Evolutionary conservation across 2,888 invertebrate species (phyloP), one percentile per base, ranked within the genome.

Genomic region (Chloroclystis v-ata): DNA sequence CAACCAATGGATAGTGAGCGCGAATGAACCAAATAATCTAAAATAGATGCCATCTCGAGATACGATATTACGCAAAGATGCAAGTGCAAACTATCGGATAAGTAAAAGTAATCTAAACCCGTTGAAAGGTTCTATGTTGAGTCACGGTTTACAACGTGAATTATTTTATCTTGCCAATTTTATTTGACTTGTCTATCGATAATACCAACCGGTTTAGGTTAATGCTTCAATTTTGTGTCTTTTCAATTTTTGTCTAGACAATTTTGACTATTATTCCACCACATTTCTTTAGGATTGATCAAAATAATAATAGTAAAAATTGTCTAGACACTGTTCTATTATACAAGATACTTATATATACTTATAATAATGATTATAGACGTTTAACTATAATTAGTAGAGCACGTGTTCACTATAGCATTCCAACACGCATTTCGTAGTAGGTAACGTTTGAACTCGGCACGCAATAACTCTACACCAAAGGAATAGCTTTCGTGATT

Each of bases 11-110:
- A 12, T 33, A 26, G 41, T 40, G 44, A 45, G 48, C 52, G 52
- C 39, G 48, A 48, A 41, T 52, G 49, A 45, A 46, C 42, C 37
- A 49, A 54, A 52, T 52, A 52, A 57, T 52, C 51, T 49, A 37
- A 56, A 56, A 56, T 41, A 54, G 56, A 56, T 52, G 43, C 49
- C 53, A 54, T 52, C 46, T 50, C 37, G 38, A 28, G 45, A 50
- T 47, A 40, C 32, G 39, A 28, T 47, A 56, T 78, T 75, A 61
- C 52, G 66, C 60, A 75, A 75, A 60, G 64, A 67, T 64, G 60
- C 56, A 49, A 63, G 39, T 39, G 41, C 41, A 37, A 14, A 25
- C 16, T 35, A 7, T n/a, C n/a, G n/a, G 20, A 8, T 20, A 14
- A 11, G 35, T n/a, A 35, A 11, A 7, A 20, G 10, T 20, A 7